Percentiles rank a stretch among this genome's conserved stretches.
Conservation (phyloP, 2,888 invertebrate genomes). For the Orthosia gracilis region DNA sequence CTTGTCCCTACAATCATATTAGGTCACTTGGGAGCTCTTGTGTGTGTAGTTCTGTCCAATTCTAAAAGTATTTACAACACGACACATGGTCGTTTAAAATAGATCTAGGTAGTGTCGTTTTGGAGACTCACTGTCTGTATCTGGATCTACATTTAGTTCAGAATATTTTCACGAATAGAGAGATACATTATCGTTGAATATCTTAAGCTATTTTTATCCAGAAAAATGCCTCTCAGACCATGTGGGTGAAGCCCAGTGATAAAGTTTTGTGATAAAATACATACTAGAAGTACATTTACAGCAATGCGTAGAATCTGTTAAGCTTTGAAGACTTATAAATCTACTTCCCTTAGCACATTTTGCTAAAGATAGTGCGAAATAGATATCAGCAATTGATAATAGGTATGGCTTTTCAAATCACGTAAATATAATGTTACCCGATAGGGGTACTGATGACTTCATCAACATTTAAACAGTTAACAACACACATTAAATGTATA, state of each 20-base stretch:
- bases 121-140: background rate
- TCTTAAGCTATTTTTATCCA: background rate
- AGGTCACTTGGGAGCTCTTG: conserved; percentile 2
- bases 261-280: too few species aligned
- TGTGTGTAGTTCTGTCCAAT: background rate
- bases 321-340: background rate
- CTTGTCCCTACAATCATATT: background rate
- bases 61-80: conserved; percentile 14
- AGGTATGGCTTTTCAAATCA: conserved; percentile 6
- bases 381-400: background rate
- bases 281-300: background rate
- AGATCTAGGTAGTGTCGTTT: conserved; percentile 15
- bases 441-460: background rate
- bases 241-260: too few species aligned
- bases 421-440: background rate
- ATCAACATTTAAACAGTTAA: conserved; percentile 26
- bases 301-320: background rate
- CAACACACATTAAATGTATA: conserved; percentile 10
- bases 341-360: background rate
- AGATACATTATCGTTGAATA: background rate
- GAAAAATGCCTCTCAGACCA: background rate
- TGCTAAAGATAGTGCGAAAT: background rate
- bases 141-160: background rate
- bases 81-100: conserved; percentile 27
- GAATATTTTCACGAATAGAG: background rate